Conservation (phyloP, 2,797 vertebrate species). For the Pristis pectinata region DNA sequence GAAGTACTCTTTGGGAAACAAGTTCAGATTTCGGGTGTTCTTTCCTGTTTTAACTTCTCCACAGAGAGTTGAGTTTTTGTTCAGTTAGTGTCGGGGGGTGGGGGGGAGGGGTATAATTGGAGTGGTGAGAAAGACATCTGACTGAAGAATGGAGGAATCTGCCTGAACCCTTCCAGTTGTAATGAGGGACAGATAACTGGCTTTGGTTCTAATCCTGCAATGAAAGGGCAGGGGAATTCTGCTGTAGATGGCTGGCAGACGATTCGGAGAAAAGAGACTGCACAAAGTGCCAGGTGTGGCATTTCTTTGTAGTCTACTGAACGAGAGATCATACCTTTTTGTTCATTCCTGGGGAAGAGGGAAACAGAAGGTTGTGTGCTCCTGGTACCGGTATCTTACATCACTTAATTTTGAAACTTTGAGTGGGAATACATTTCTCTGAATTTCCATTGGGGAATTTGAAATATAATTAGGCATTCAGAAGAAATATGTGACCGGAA, state of each 20-base stretch:
- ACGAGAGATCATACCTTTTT: not conserved
- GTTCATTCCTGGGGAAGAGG: not conserved
- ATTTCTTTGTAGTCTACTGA: not conserved
- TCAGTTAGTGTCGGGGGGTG: too few relatives aligned
- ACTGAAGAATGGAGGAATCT: not conserved
- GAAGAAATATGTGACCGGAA: slow-evolving; percentile 6
- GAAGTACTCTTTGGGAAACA: not conserved
- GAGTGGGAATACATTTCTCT: not conserved
- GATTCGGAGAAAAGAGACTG: not conserved
- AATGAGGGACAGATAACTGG: not conserved
- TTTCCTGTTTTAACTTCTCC: not conserved
- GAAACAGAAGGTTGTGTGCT: not conserved
- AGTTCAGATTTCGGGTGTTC: not conserved
- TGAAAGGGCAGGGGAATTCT: too few relatives aligned
- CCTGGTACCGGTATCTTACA: not conserved
- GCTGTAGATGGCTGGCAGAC: not conserved
- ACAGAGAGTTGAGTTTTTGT: not conserved
- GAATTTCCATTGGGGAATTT: slow-evolving; percentile 7
- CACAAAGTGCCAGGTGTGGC: not conserved
- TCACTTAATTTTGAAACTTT: not conserved
- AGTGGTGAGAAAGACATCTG: not conserved
- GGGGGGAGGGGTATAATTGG: too few relatives aligned
- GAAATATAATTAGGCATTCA: slow-evolving; percentile 29
- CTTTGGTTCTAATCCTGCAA: not conserved
- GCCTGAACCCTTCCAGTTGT: not conserved